phyloP scores from a whole-genome alignment of 2,113 vertebrate genomes.

The Pristiophorus japonicus region DNA sequence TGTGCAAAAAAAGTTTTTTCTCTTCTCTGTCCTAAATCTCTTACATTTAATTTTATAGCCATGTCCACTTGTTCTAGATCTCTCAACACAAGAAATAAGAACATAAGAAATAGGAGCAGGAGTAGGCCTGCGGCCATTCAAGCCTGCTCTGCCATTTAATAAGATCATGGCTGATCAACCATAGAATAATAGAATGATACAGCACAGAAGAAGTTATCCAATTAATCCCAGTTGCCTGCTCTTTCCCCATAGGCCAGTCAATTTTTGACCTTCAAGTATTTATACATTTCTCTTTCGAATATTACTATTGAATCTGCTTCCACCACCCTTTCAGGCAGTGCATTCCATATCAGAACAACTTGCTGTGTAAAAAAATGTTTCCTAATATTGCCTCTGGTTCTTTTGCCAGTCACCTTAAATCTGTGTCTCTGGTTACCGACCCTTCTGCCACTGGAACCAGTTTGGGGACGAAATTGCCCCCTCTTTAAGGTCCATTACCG shows the following conservation, averaged over 20 bases:
- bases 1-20: neutral
- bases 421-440: too few relatives aligned
- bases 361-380: neutral
- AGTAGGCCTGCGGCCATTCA: too few relatives aligned
- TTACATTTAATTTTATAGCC: neutral
- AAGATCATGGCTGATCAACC: too few relatives aligned
- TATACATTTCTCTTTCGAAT: neutral
- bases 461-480: too few relatives aligned
- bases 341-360: neutral
- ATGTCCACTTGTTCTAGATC: neutral
- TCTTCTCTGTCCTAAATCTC: neutral
- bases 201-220: too few relatives aligned
- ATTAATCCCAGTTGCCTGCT: neutral
- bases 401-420: too few relatives aligned
- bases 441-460: too few relatives aligned
- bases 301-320: neutral
- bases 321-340: neutral
- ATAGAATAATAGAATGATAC: neutral
- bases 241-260: neutral
- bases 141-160: too few relatives aligned
- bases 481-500: too few relatives aligned
- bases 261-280: neutral
- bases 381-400: neutral
- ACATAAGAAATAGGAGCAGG: too few relatives aligned
- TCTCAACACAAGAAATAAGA: too few relatives aligned